These are phyloP conservation scores for Lutjanus campechanus DNA, from an alignment of 2,797 vertebrate genomes.

Conservation along the genomic window DNA sequence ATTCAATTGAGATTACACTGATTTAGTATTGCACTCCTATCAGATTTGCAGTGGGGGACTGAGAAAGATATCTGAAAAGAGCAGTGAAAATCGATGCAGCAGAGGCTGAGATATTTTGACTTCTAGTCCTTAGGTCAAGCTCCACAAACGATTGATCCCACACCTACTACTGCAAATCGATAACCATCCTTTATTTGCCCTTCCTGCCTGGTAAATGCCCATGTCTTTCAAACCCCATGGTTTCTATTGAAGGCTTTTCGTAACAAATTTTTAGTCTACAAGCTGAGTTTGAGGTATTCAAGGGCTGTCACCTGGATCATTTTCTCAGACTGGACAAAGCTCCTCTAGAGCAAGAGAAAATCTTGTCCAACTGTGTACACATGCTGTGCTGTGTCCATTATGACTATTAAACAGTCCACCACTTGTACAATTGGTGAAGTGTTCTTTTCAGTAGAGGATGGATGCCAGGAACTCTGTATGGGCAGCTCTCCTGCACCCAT, in stretches of 20 bases:
- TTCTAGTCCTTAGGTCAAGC: not conserved
- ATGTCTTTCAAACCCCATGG: constrained; percentile 6
- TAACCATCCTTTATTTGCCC: constrained; percentile 4
- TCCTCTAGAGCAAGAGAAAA: constrained; percentile 1
- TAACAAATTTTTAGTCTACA: not conserved
- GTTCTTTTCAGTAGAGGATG: constrained; percentile 15
- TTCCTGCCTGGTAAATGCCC: not conserved
- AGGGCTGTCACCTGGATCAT: not conserved
- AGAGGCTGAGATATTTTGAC: not conserved
- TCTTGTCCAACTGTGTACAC: not conserved
- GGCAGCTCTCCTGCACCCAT: constrained; percentile 11
- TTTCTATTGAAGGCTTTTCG: not conserved
- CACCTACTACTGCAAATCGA: not conserved
- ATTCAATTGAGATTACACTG: not conserved
- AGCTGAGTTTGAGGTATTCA: not conserved
- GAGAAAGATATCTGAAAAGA: not conserved
- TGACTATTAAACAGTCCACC: constrained; percentile 3
- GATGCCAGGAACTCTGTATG: not conserved
- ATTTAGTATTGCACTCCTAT: not conserved
- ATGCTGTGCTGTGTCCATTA: not conserved
- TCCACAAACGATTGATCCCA: constrained; percentile 16
- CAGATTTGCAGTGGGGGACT: not conserved
- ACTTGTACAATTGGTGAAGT: constrained; percentile 2
- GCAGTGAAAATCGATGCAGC: not conserved
- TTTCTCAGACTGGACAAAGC: constrained; percentile 11